Percentiles rank a stretch among this genome's conserved stretches.
Evolutionary conservation across 2,888 invertebrate genomes (phyloP).

Genomic region (Lumbricus terrestris): DNA sequence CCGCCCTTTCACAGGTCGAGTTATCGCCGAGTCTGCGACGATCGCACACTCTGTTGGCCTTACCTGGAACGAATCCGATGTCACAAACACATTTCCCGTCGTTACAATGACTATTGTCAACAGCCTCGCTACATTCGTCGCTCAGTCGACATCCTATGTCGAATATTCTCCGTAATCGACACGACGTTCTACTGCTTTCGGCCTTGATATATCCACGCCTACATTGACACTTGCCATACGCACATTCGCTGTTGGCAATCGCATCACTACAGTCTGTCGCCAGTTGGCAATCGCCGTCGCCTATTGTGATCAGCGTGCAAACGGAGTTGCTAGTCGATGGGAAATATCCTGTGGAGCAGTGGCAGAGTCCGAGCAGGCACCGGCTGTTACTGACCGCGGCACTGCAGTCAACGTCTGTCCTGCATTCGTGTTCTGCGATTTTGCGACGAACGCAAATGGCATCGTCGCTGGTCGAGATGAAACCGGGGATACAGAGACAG

Average conservation of each 20-base stretch:
- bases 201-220: not conserved
- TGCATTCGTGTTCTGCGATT: constrained; percentile 7
- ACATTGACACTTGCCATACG: not conserved
- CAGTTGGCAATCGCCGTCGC: not conserved
- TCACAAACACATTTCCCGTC: not conserved
- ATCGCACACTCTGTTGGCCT: not conserved
- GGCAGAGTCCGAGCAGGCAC: not conserved
- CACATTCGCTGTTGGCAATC: not conserved
- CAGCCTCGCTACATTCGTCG: not conserved
- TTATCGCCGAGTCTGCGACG: not conserved
- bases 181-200: not conserved
- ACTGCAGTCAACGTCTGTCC: not conserved
- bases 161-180: not conserved
- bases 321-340: not conserved
- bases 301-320: not conserved
- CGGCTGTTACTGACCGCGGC: not conserved
- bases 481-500: not conserved
- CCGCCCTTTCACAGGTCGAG: not conserved
- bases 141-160: not conserved
- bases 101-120: not conserved
- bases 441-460: not conserved
- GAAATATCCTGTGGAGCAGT: not conserved
- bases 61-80: not conserved
- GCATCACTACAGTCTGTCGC: not conserved
- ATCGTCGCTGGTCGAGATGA: not conserved